Evolutionary conservation across 2,888 invertebrate genomes (phyloP), one percentile per base, ranked within the genome.

Genomic region (Eumerus sabulonum): DNA sequence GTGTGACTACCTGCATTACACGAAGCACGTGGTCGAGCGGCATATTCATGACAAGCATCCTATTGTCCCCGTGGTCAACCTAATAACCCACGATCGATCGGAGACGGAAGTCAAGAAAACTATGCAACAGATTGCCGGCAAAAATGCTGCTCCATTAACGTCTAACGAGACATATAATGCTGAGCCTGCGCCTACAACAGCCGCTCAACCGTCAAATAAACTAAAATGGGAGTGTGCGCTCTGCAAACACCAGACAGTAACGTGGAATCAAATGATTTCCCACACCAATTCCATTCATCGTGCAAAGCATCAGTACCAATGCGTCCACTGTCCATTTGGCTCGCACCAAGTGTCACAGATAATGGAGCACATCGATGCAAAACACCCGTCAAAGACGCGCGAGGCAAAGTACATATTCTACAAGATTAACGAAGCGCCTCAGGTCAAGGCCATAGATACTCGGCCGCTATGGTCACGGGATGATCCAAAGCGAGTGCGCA

Each of bases 221-320:
- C 7, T 0, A 0, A 84, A 82, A 27, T 84, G 82, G 77, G 81
- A 79, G 9, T 82, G 84, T n/a, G 82, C 83, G 0, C 1, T 86
- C 1, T 86, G 84, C 54, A 85, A 85, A 51, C 82, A 64, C 12
- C 85, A 84, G 64, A 77, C 76, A 0, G 40, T 0, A 0, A 84
- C 50, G 0, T 79, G 66, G 47, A 82, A 82, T 7, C 79, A 71
- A 17, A 86, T 86, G 12, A 48, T 66, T 0, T 11, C 35, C 0
- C 86, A 86, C 59, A 83, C 83, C 7, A 54, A 40, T 7, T 0
- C 16, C 0, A 9, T 38, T 1, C 96, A 96, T 84, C 90, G 91
- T 35, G 91, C 93, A 1, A 92, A 92, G 72, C 90, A 91, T 84
- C 94, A 94, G 82, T 95, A 90, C 86, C 93, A 93, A 83, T 96